Evolutionary conservation across 1,140 invertebrate genomes (phyloP), one percentile per base, ranked within the genome.

Genomic region (Olivierus martensii): DNA sequence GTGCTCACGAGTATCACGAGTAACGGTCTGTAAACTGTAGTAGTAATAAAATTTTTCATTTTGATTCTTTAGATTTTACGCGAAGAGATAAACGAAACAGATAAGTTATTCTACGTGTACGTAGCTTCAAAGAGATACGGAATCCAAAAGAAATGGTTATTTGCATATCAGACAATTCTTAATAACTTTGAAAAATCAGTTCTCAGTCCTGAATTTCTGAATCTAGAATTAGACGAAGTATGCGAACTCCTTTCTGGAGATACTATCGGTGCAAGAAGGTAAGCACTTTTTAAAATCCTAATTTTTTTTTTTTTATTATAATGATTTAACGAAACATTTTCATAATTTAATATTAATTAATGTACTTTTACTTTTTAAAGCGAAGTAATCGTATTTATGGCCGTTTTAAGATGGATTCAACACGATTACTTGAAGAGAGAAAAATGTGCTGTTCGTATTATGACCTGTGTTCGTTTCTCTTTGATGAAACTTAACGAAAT

Each of bases 401-500:
- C 51, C 3, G 51, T 46, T 3, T 17, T 57, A 15, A 53, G 51
- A 6, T 57, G 55, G 55, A n/a, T 57, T 0, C 42, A 46, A n/a
- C 35, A 43, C 1, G 4, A 28, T 3, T 57, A 44, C 15, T 12
- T 57, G 21, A 44, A 57, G 5, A 35, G 55, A 2, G 55, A 53
- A 34, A n/a, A 45, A 18, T 41, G 28, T 14, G 38, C 19, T 0
- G 3, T 39, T 3, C 34, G 44, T 0, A 17, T 57, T 0, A 46
- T 57, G 2, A 15, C 7, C 2, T 53, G 55, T 15, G 51, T 57
- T 0, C 41, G 55, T 2, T 57, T 57, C 15, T 28, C 51, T 6
- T 19, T 41, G 34, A 57, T 57, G 55, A 53, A 15, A 2, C 15
- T 57, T n/a, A 42, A 53, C 6, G 55, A 57, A 18, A 41, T 57